Percentiles rank a stretch among this genome's conserved stretches.
Conservation (phyloP, 2,888 invertebrate species). For the Galeopsomyia nigrocyanea region DNA sequence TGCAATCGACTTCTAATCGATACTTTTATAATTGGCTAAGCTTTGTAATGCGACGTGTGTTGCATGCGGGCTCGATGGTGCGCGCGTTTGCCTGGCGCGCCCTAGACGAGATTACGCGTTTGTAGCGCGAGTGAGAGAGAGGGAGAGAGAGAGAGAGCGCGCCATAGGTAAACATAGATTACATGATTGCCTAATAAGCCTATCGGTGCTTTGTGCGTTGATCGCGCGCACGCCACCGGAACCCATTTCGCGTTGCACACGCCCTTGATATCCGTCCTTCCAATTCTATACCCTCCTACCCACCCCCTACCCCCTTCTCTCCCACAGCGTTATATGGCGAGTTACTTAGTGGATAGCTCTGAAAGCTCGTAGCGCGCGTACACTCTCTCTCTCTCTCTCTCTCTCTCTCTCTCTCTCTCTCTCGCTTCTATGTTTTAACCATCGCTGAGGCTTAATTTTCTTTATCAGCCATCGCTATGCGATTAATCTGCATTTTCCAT, state of each 20-base stretch:
- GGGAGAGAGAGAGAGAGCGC: not conserved
- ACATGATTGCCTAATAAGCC: conserved; percentile 58
- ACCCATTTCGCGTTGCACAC: conserved; percentile 45
- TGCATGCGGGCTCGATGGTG: not conserved
- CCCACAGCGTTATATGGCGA: not conserved
- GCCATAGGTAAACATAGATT: conserved; percentile 49
- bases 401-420: no score
- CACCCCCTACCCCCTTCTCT: conserved; percentile 3
- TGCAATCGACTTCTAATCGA: conserved; percentile 46
- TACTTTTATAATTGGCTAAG: conserved; percentile 46
- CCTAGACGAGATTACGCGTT: conserved; percentile 40
- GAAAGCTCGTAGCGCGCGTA: not conserved
- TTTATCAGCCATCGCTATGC: not conserved
- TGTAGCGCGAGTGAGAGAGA: conserved; percentile 10
- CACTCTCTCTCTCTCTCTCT: no score
- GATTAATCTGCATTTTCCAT: no score
- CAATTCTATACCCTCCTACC: not conserved
- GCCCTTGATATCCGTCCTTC: conserved; percentile 23
- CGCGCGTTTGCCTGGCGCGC: not conserved
- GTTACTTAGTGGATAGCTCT: conserved; percentile 19
- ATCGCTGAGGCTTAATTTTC: conserved; percentile 1
- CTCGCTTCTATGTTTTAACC: conserved; percentile 10
- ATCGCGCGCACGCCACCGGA: conserved; percentile 38
- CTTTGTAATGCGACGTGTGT: conserved; percentile 34
- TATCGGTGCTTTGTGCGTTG: conserved; percentile 50